A percentile compares a stretch with the other conserved stretches of the same genome.
Conservation (phyloP, 2,797 vertebrate species). For the Gymnoscopelus braueri region DNA sequence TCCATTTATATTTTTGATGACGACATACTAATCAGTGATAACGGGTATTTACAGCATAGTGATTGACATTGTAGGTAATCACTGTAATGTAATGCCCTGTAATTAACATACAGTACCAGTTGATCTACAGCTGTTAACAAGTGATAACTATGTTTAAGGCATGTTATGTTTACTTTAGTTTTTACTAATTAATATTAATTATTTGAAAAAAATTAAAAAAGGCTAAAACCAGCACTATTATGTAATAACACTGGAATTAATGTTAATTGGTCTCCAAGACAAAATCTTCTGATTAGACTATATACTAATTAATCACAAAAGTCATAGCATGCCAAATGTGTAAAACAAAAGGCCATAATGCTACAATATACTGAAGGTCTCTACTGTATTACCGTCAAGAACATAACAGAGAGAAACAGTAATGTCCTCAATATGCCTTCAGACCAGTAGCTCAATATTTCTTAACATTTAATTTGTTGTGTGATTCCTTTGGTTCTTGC, state of each 20-base stretch:
- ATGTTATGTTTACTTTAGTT: neutral
- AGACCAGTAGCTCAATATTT: conserved; percentile 22
- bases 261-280: conserved; percentile 26
- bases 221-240: neutral
- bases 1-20: too few relatives aligned
- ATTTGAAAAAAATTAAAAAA: neutral
- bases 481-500: conserved; percentile 43
- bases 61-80: neutral
- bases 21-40: too few relatives aligned
- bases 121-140: neutral
- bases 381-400: conserved; percentile 46
- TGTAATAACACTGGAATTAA: neutral
- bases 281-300: conserved; percentile 46
- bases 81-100: neutral
- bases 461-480: conserved; percentile 66
- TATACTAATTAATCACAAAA: conserved; percentile 60
- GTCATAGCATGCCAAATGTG: conserved; percentile 47
- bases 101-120: neutral
- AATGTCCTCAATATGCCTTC: conserved; percentile 39
- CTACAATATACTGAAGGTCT: conserved; percentile 43
- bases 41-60: neutral
- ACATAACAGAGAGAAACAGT: conserved; percentile 22
- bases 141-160: neutral
- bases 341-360: conserved; percentile 55
- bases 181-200: neutral